Base-by-base conservation (phyloP, 2,888 invertebrate genomes). In the Hypercompe scribonia region DNA sequence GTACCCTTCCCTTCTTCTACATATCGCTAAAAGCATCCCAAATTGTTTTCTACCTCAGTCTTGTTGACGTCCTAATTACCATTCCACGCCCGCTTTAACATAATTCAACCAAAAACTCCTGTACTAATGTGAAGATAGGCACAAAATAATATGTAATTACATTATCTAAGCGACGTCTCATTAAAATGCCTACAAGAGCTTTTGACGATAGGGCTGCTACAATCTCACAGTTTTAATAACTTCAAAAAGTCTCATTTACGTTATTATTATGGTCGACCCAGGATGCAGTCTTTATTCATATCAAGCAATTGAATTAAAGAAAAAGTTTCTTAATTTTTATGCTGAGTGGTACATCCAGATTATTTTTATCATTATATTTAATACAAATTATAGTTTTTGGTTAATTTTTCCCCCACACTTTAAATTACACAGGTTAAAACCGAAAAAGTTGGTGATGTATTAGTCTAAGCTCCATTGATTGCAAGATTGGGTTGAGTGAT, bases 61-160 rank as follows among this genome's bases (percentile, higher is more conserved):
- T 66, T 66, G 46, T 66, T 66, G 36, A 67, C 66, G 42, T 58
- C 21, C 61, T 68, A 46, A 73, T 76, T 73, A 77, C 50, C 33
- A 79, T 68, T 77, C 79, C 64, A 39, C 64, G 65, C 61, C 39
- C 54, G 33, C 18, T 65, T 36, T 34, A 31, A 66, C 69, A 69
- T 72, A 66, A 69, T 64, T 69, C 24, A 65, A 66, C 68, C 61
- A 65, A 69, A 68, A 75, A 42, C 42, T 39, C 61, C 39, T 42
- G 50, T 42, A 65, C 50, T 70, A 72, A 72, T 72, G 69, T 66
- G 69, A 28, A 69, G 75, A 66, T 61, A 75, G 78, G 71, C 46
- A 74, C 77, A 81, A 79, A 79, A 81, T 81, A 79, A 77, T 79
- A 65, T 71, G 81, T 79, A 81, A 81, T 81, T 68, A 81, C 67